phyloP scores from a whole-genome alignment of 2,113 vertebrate species.

The Myocastor coypus region DNA sequence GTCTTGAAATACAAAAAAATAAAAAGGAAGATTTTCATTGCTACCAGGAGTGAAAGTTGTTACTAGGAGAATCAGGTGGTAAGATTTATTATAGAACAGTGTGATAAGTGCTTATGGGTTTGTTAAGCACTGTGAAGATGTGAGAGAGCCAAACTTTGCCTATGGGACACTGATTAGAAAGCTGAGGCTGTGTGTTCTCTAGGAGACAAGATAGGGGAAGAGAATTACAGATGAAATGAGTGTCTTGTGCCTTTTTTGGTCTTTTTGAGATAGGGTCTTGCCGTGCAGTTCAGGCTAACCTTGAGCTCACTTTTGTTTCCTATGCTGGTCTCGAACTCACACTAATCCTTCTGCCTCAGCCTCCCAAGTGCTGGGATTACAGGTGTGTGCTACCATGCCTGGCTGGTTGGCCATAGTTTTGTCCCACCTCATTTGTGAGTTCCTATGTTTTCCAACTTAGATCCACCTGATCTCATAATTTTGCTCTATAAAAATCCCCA shows the following conservation, averaged over 20 bases:
- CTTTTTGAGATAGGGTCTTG: no score
- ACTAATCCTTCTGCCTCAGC: no score
- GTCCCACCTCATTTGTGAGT: no score
- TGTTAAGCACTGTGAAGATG: background rate
- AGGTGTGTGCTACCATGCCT: no score
- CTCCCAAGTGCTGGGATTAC: no score
- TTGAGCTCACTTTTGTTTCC: no score
- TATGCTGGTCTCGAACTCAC: no score
- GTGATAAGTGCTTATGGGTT: background rate
- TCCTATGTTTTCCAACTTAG: no score
- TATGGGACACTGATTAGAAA: background rate
- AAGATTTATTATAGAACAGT: background rate
- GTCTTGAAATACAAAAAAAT: background rate
- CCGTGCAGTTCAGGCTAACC: no score
- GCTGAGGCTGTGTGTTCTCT: slow-evolving; percentile 15
- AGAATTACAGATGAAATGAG: background rate
- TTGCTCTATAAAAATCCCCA: no score
- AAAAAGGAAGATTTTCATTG: background rate
- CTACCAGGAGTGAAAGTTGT: background rate
- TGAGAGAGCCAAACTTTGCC: background rate
- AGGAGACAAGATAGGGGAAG: background rate
- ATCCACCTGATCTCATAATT: no score
- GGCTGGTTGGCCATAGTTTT: no score
- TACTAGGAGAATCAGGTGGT: background rate
- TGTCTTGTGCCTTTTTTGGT: background rate